A percentile compares a stretch with the other conserved stretches of the same genome.
phyloP scores from a whole-genome alignment of 92 coral and sea anemone genomes.

The Epizoanthus rinbou region DNA sequence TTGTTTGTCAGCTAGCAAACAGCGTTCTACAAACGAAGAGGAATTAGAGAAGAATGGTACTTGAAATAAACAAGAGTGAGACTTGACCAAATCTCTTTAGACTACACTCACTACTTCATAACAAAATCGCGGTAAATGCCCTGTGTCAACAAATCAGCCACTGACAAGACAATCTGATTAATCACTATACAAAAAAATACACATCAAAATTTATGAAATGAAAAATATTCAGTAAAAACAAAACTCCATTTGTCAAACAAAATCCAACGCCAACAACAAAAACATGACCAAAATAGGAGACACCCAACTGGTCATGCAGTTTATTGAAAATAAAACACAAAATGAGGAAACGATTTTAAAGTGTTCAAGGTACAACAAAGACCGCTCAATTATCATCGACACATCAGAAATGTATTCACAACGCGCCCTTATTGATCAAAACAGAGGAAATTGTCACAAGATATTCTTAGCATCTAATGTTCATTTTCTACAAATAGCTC shows the following conservation, averaged over 20 bases:
- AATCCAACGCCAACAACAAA: not conserved
- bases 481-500: slow-evolving; percentile 15
- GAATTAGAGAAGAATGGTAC: not conserved
- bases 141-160: not conserved
- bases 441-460: slow-evolving; percentile 34
- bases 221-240: slow-evolving; percentile 8
- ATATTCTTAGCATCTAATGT: not conserved
- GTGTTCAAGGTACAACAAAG: slow-evolving; percentile 22
- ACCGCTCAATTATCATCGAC: not conserved
- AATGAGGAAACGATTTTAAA: not conserved
- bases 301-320: not conserved
- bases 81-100: not conserved
- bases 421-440: not conserved
- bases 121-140: not conserved
- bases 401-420: not conserved
- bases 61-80: not conserved
- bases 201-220: not conserved
- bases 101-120: not conserved
- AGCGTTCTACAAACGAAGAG: not conserved
- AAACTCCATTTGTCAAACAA: not conserved
- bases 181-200: not conserved
- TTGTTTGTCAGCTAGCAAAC: not conserved
- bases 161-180: not conserved
- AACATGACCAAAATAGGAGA: slow-evolving; percentile 22
- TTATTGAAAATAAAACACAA: not conserved